These are phyloP conservation scores for Propithecus perrieri DNA, from an alignment of 2,797 vertebrate genomes.

Conservation along the genomic window DNA sequence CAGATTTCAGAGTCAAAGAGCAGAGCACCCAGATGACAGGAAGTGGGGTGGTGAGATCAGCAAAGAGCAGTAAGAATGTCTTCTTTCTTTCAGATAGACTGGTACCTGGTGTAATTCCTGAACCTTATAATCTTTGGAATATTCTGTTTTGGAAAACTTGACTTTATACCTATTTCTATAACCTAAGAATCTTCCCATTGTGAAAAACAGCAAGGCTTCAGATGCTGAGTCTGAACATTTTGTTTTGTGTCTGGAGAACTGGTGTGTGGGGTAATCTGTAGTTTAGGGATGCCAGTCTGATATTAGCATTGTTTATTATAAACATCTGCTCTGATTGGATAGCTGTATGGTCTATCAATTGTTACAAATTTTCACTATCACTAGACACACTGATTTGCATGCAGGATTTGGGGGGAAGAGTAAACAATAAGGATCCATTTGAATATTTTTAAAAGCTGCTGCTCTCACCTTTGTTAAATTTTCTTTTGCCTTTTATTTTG, in stretches of 20 bases:
- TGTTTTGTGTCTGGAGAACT: background rate
- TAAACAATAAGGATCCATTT: background rate
- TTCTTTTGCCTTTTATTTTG: slow-evolving; percentile 36
- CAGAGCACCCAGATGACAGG: background rate
- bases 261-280: background rate
- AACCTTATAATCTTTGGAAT: background rate
- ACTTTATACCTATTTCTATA: background rate
- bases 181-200: background rate
- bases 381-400: background rate
- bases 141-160: background rate
- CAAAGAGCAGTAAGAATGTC: background rate
- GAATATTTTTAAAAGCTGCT: background rate
- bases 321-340: background rate
- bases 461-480: slow-evolving; percentile 1
- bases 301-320: background rate
- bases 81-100: background rate
- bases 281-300: background rate
- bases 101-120: background rate
- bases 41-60: background rate
- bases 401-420: background rate
- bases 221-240: background rate
- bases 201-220: slow-evolving; percentile 10
- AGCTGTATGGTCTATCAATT: background rate
- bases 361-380: background rate
- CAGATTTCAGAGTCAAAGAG: slow-evolving; percentile 23